Evolutionary conservation across 2,797 vertebrate genomes (phyloP).

Genomic region (Schizopygopsis pylzovi): DNA sequence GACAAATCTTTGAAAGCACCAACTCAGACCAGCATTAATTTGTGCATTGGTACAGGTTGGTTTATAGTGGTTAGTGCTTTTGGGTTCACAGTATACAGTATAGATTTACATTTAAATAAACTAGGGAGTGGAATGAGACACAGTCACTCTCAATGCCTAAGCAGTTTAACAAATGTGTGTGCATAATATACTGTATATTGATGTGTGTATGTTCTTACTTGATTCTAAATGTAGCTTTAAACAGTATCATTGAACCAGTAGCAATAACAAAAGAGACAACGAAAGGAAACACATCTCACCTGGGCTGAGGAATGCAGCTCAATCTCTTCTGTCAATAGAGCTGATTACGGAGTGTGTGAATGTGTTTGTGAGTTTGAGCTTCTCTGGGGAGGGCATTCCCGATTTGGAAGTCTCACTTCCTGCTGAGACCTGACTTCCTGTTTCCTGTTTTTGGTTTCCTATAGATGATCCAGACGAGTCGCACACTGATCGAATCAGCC

Average conservation of each 20-base stretch:
- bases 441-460: constrained; percentile 60
- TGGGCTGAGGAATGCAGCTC: constrained; percentile 13
- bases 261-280: constrained; percentile 9
- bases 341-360: background rate
- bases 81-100: background rate
- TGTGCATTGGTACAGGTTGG: background rate
- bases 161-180: background rate
- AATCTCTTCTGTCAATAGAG: constrained; percentile 18
- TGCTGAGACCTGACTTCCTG: constrained; percentile 50
- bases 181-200: background rate
- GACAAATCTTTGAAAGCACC: background rate
- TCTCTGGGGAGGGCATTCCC: constrained; percentile 25
- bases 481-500: constrained; percentile 89
- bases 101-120: background rate
- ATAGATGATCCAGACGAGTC: constrained; percentile 93
- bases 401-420: constrained; percentile 53
- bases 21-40: background rate
- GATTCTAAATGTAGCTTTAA: constrained; percentile 2
- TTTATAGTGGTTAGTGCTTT: background rate
- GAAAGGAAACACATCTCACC: constrained; percentile 24
- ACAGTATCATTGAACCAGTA: constrained; percentile 9
- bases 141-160: background rate
- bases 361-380: constrained; percentile 9
- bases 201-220: background rate
- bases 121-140: background rate